A percentile compares a stretch with the other conserved stretches of the same genome.
Conservation (phyloP, 2,797 vertebrate species). For the Halcyon smyrnensis region DNA sequence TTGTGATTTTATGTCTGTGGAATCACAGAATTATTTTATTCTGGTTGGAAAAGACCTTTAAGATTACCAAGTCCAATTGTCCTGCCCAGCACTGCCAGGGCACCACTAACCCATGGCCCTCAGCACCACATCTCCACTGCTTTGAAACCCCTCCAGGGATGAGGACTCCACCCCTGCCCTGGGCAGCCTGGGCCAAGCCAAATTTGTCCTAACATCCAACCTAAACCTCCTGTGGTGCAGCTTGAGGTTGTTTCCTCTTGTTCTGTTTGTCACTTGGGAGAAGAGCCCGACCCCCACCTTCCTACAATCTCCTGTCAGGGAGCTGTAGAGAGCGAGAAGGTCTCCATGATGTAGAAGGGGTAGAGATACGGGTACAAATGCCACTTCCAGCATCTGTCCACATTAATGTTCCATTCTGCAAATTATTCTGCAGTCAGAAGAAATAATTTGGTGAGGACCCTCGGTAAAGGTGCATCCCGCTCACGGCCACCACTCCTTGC, state of each 20-base stretch:
- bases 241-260: no score
- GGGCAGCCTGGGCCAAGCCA: background rate
- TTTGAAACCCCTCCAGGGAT: background rate
- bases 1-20: fast-evolving
- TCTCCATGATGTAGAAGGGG: no score
- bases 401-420: fast-evolving
- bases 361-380: background rate
- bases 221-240: background rate
- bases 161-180: background rate
- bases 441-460: background rate
- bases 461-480: fast-evolving
- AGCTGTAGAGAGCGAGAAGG: no score
- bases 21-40: background rate
- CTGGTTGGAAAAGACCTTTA: background rate
- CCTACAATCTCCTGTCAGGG: no score
- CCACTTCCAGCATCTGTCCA: background rate
- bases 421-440: background rate
- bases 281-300: no score
- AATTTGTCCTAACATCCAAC: background rate
- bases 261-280: no score
- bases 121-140: no score
- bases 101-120: no score
- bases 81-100: no score
- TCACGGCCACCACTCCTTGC: fast-evolving
- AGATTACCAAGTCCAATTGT: no score